Percentiles rank a stretch among this genome's conserved stretches.
Evolutionary conservation across 2,797 vertebrate genomes (phyloP).

Genomic region (Echeneis naucrates): DNA sequence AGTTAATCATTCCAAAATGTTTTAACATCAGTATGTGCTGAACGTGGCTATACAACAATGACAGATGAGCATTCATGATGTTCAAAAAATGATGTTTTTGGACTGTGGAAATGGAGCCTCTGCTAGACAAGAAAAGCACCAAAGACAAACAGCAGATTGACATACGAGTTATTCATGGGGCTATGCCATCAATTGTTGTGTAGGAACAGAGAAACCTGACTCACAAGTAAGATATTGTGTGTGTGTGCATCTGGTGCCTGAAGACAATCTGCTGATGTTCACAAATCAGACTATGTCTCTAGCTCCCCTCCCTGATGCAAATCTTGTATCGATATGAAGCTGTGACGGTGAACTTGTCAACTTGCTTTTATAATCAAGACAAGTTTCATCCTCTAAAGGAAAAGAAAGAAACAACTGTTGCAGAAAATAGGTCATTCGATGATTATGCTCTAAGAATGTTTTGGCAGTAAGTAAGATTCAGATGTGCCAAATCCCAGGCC

Average conservation of each 20-base stretch:
- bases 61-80: conserved; percentile 9
- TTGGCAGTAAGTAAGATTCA: conserved; percentile 30
- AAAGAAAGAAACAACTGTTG: conserved; percentile 16
- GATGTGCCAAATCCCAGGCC: conserved; percentile 22
- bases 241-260: conserved; percentile 7
- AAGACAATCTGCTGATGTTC: conserved; percentile 34
- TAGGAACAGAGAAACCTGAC: conserved; percentile 10
- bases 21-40: neutral
- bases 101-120: conserved; percentile 52
- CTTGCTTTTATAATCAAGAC: conserved; percentile 30
- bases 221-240: conserved; percentile 11
- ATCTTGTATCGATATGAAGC: conserved; percentile 34
- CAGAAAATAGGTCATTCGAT: conserved; percentile 53
- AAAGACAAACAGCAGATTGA: conserved; percentile 49
- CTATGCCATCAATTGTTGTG: conserved; percentile 46
- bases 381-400: conserved; percentile 30
- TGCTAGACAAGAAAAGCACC: conserved; percentile 53
- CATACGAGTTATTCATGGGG: conserved; percentile 75
- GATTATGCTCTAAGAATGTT: conserved; percentile 50
- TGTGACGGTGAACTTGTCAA: neutral
- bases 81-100: conserved; percentile 15
- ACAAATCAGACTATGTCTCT: conserved; percentile 22
- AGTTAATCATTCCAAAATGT: conserved; percentile 1
- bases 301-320: conserved; percentile 25
- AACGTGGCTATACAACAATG: neutral